These are phyloP conservation scores for Drosophila subsilvestris DNA, from an alignment of 2,888 invertebrate genomes.

Conservation along the genomic window DNA sequence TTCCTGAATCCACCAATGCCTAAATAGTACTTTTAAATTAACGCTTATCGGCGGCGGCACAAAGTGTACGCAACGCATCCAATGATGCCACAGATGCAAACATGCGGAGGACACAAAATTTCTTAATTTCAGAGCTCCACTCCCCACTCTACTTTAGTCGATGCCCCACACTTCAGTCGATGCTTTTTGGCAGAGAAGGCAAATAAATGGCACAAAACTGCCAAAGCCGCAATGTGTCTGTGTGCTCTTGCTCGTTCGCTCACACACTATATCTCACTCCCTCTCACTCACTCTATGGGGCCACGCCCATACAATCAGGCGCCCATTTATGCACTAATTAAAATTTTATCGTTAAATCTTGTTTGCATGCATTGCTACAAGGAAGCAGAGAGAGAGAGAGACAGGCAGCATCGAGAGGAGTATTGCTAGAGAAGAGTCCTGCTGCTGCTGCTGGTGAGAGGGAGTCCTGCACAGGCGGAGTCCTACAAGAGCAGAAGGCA, in stretches of 20 bases:
- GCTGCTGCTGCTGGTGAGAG: background rate
- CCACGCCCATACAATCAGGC: conserved; percentile 79
- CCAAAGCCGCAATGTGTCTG: conserved; percentile 69
- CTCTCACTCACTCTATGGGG: conserved; percentile 51
- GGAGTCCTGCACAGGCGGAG: conserved; percentile 7
- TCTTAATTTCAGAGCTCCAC: conserved; percentile 75
- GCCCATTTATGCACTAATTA: conserved; percentile 79
- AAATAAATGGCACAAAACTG: conserved; percentile 68
- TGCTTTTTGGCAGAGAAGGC: conserved; percentile 46
- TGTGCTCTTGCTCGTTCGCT: conserved; percentile 20
- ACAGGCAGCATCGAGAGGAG: background rate
- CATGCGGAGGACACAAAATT: conserved; percentile 56
- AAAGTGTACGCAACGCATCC: conserved; percentile 28
- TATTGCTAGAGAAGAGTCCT: background rate
- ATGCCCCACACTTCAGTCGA: conserved; percentile 8
- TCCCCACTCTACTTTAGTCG: background rate
- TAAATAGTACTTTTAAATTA: conserved; percentile 34
- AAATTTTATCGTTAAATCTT: conserved; percentile 80
- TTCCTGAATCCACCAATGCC: background rate
- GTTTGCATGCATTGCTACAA: conserved; percentile 77
- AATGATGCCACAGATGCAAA: conserved; percentile 34
- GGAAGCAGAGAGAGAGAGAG: conserved; percentile 46
- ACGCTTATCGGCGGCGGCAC: conserved; percentile 39
- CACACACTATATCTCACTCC: background rate
- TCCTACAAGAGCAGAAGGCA: background rate